Base-by-base conservation (phyloP, 2,797 vertebrate species). In the Lepidocolaptes lacrymiger region DNA sequence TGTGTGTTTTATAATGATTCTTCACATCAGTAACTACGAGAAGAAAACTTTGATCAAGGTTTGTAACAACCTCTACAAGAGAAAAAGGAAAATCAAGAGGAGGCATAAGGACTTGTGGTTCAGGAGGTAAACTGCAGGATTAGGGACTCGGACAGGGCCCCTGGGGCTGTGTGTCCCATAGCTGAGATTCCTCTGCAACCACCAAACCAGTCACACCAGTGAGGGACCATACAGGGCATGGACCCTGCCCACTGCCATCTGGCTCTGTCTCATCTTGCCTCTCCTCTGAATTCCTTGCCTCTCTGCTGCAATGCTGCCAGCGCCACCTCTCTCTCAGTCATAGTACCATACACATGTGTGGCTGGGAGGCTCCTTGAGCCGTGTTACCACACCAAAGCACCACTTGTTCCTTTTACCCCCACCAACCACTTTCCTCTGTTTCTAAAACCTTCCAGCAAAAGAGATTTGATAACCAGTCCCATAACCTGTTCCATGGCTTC, bases 191-290 rank as follows among this genome's bases (percentile, higher is more conserved):
- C 81, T 91, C n/a, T 58, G 32, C 2, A 1, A 12, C 41, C 24
- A 46, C 63, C 68, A 79, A 89, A 79, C 74, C 7, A 0, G 81
- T 69, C 5, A 2, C 63, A 62, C 80, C 51, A n/a, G 48, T 1
- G 3, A 64, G 22, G 43, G 32, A 58, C 14, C 0, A 0, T 0
- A 0, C 20, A 68, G 68, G 21, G 37, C 43, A 49, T 2, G 23
- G 30, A 26, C 26, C 32, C 48, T 26, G 26, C 62, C 66, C 5
- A 4, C 2, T 3, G 49, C 39, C 27, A 5, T 17, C n/a, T 54
- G 26, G 23, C 34, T 77, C 43, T 62, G n/a, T 5, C n/a, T 86
- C 14, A 13, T 49, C 82, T 73, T 3, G 0, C 61, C 63, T 81
- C 34, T 79, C 74, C 51, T 66, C 52, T 80, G 39, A 36, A 36